Evolutionary conservation across 64 coral and sea anemone genomes (phyloP).

Genomic region (Montipora cactus): DNA sequence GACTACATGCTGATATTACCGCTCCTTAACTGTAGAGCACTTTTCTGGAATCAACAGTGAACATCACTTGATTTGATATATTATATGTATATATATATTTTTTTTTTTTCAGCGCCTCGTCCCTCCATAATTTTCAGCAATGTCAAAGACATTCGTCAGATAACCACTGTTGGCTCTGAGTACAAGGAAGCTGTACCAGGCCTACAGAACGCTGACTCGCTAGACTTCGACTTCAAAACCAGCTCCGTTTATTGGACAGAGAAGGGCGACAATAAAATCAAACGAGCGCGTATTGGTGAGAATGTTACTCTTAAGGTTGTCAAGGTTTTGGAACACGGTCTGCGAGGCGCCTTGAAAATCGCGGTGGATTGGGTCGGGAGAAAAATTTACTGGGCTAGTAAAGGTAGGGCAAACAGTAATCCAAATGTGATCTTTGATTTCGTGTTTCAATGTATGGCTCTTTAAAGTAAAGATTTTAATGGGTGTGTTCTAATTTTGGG

Average conservation of each 20-base stretch:
- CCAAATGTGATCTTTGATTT: too few species aligned
- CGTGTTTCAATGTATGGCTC: too few species aligned
- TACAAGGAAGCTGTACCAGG: constrained; percentile 51
- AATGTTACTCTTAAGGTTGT: background rate
- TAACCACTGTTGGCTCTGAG: constrained; percentile 61
- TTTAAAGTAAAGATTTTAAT: too few species aligned
- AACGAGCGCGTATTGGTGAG: constrained; percentile 15
- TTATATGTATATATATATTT: background rate
- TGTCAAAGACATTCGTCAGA: constrained; percentile 51
- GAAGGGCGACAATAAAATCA: background rate
- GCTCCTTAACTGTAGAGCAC: too few species aligned
- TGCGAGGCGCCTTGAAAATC: constrained; percentile 19
- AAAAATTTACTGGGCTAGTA: constrained; percentile 73
- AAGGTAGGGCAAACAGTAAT: background rate
- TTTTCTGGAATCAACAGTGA: too few species aligned
- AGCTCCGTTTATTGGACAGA: constrained; percentile 79
- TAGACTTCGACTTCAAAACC: constrained; percentile 63
- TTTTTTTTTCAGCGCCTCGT: constrained; percentile 20
- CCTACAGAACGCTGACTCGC: constrained; percentile 29
- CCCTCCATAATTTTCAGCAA: constrained; percentile 65
- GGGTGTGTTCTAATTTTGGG: too few species aligned
- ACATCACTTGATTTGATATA: too few species aligned
- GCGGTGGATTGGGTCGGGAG: constrained; percentile 79
- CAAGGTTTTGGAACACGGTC: constrained; percentile 24
- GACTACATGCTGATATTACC: too few species aligned